Evolutionary conservation across 2,888 invertebrate genomes (phyloP).

Genomic region (Caenorhabditis zanzibari): DNA sequence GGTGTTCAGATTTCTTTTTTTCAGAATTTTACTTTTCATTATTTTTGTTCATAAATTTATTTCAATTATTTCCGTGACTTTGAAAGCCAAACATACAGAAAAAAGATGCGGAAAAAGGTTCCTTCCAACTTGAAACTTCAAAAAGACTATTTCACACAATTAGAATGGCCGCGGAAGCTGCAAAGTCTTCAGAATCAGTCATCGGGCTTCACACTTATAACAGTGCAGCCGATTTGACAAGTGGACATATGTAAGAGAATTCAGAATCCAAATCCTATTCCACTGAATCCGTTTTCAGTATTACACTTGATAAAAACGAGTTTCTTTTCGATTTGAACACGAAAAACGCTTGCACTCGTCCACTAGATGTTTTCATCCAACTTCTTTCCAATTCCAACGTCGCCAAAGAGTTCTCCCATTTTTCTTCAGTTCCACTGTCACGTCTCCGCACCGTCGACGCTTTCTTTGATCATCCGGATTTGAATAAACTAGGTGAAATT

Average conservation of each 20-base stretch:
- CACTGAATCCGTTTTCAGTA: slow-evolving; percentile 11
- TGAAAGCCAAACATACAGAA: not conserved
- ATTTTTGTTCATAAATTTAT: not conserved
- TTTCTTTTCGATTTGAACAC: slow-evolving; percentile 65
- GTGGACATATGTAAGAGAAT: slow-evolving; percentile 37
- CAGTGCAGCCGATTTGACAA: slow-evolving; percentile 62
- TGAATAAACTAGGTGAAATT: slow-evolving; percentile 72
- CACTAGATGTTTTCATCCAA: slow-evolving; percentile 49
- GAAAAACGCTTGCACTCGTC: slow-evolving; percentile 57
- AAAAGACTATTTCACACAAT: not conserved
- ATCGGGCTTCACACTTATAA: slow-evolving; percentile 57
- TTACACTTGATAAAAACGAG: slow-evolving; percentile 56
- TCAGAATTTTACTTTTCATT: not conserved
- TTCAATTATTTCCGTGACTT: not conserved
- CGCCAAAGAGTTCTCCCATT: slow-evolving; percentile 53
- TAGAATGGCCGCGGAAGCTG: slow-evolving; percentile 19
- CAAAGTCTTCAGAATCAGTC: slow-evolving; percentile 12
- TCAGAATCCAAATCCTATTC: not conserved
- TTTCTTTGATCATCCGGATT: slow-evolving; percentile 59
- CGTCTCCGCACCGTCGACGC: slow-evolving; percentile 53
- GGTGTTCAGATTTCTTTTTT: slow-evolving; percentile 36
- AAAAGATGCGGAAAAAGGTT: not conserved
- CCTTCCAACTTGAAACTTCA: not conserved
- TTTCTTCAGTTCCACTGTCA: slow-evolving; percentile 32
- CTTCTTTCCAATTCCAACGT: slow-evolving; percentile 53